Evolutionary conservation across 1,140 invertebrate genomes (phyloP).

Genomic region (Varroa destructor): DNA sequence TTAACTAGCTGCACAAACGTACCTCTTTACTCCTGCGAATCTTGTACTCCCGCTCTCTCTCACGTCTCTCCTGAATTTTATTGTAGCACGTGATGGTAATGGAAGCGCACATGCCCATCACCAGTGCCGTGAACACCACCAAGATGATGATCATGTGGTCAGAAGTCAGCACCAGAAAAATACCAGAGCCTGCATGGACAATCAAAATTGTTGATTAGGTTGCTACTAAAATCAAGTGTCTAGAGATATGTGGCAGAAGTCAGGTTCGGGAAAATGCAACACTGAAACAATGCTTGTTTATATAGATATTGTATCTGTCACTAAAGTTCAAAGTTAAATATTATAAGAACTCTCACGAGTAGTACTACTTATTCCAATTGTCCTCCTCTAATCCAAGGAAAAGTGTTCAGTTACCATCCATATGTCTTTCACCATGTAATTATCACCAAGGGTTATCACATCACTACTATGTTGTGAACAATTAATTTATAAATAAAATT

Average conservation of each 20-base stretch:
- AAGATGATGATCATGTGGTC: slow-evolving; percentile 74
- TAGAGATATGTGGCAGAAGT: background rate
- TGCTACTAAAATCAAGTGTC: background rate
- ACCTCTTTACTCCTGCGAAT: slow-evolving; percentile 36
- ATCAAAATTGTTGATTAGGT: background rate
- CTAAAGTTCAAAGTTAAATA: no score
- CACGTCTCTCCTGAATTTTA: slow-evolving; percentile 36
- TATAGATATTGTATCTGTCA: no score
- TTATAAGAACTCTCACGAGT: no score
- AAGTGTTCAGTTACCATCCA: no score
- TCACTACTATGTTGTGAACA: no score
- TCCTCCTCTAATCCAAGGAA: no score
- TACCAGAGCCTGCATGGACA: slow-evolving; percentile 9
- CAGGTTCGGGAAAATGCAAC: background rate
- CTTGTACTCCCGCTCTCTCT: slow-evolving; percentile 37
- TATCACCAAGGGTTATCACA: no score
- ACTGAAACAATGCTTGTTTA: background rate
- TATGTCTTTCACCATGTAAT: no score
- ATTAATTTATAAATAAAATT: no score
- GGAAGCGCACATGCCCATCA: slow-evolving; percentile 60
- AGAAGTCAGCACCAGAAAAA: slow-evolving; percentile 34
- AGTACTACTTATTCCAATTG: no score
- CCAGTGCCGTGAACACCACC: slow-evolving; percentile 69
- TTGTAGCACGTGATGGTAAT: slow-evolving; percentile 38
- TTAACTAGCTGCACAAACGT: slow-evolving; percentile 3